phyloP scores from a whole-genome alignment of 2,888 invertebrate genomes.

The Celastrina argiolus region DNA sequence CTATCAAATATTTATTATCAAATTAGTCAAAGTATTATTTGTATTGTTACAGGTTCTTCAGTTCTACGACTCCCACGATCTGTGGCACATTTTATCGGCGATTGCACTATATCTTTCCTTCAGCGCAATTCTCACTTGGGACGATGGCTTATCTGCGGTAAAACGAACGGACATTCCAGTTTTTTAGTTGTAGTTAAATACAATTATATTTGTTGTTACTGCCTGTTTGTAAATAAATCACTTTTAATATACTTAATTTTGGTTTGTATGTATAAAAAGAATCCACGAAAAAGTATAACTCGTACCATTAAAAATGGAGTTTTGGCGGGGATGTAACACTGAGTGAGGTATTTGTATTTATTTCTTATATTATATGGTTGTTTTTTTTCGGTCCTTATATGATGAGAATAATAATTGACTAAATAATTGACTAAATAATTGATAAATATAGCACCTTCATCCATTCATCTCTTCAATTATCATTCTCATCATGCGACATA shows the following conservation, averaged over 20 bases:
- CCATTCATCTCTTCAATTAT: no score
- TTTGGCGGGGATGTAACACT: no score
- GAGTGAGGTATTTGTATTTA: no score
- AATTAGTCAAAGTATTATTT: no score
- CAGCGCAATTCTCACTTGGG: slow-evolving; percentile 88
- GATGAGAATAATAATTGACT: no score
- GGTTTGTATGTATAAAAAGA: not conserved
- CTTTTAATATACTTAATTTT: not conserved
- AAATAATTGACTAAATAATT: no score
- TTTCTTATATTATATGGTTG: no score
- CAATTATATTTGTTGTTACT: not conserved
- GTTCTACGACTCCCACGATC: slow-evolving; percentile 92
- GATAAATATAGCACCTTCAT: no score
- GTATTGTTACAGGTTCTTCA: slow-evolving; percentile 77
- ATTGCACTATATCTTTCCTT: slow-evolving; percentile 89
- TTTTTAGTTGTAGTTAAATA: slow-evolving; percentile 71
- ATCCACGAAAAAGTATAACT: not conserved
- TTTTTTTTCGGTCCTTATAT: no score
- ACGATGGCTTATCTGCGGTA: slow-evolving; percentile 87
- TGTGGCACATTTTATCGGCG: slow-evolving; percentile 93
- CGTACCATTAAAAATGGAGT: no score
- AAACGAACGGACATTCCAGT: slow-evolving; percentile 87
- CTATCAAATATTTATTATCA: no score
- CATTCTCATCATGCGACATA: no score
- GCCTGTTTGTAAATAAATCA: not conserved